These are phyloP conservation scores for Drosophila ananassae DNA, from an alignment of 1,140 invertebrate species.

Conservation along the genomic window DNA sequence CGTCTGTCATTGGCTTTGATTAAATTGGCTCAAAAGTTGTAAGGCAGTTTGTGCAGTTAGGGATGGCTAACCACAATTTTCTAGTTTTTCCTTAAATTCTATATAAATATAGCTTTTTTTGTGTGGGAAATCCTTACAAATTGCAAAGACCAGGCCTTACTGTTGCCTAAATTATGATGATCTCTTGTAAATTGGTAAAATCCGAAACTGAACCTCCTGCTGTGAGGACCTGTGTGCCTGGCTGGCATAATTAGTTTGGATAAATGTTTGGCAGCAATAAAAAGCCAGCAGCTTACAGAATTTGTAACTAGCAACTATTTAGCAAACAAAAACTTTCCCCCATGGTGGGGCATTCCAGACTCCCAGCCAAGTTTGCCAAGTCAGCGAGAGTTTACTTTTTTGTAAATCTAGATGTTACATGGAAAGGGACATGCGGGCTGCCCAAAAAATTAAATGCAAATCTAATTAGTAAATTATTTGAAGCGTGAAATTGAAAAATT, in stretches of 20 bases:
- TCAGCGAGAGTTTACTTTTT: conserved; percentile 54
- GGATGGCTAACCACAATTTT: conserved; percentile 18
- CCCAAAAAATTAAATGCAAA: conserved; percentile 80
- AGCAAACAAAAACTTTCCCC: conserved; percentile 45
- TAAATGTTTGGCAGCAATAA: conserved; percentile 35
- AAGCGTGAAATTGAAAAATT: conserved; percentile 83
- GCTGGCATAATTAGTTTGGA: conserved; percentile 47
- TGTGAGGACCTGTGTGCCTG: conserved; percentile 6
- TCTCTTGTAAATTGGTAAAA: conserved; percentile 73
- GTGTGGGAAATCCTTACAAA: not conserved
- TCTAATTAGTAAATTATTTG: conserved; percentile 83
- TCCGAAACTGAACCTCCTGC: conserved; percentile 13
- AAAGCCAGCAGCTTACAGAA: conserved; percentile 43
- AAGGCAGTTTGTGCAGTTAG: conserved; percentile 33
- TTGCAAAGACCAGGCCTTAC: conserved; percentile 51
- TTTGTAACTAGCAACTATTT: conserved; percentile 53
- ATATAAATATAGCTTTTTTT: not conserved
- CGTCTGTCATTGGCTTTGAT: conserved; percentile 76
- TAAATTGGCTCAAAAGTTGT: conserved; percentile 79
- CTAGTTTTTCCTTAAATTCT: not conserved
- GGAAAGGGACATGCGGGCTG: conserved; percentile 49
- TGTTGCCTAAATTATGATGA: conserved; percentile 80
- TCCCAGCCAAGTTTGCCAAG: conserved; percentile 46
- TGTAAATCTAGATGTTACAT: conserved; percentile 10
- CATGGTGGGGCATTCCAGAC: too few species aligned